These are phyloP conservation scores for Vimba vimba DNA, from an alignment of 2,113 vertebrate species.

Conservation along the genomic window DNA sequence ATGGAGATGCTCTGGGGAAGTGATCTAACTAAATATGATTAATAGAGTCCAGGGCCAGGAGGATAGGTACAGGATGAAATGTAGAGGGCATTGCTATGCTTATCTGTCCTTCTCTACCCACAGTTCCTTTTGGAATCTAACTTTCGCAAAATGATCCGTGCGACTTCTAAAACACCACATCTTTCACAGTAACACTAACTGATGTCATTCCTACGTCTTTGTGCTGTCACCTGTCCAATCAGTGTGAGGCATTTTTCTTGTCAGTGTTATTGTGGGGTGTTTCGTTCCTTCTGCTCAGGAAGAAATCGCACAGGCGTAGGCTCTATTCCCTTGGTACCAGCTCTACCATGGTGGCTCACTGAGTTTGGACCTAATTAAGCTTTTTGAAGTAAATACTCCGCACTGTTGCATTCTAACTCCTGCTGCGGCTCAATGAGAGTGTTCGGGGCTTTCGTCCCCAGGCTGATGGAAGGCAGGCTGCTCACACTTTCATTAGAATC, in stretches of 20 bases:
- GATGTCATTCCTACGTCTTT: conserved; percentile 7
- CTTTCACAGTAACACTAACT: not conserved
- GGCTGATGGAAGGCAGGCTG: conserved; percentile 36
- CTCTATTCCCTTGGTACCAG: conserved; percentile 39
- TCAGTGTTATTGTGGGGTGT: conserved; percentile 22
- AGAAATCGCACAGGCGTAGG: conserved; percentile 37
- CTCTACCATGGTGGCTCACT: conserved; percentile 48
- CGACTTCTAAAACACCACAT: not conserved
- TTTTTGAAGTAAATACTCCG: conserved; percentile 57
- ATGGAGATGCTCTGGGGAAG: conserved; percentile 50
- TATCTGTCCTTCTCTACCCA: conserved; percentile 14
- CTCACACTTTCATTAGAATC: conserved; percentile 58
- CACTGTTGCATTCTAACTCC: conserved; percentile 55
- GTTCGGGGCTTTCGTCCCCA: conserved; percentile 32
- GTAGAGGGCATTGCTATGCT: conserved; percentile 35
- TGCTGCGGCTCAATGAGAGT: conserved; percentile 41
- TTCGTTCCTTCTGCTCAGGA: conserved; percentile 25
- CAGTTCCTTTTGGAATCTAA: not conserved
- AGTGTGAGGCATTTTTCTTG: not conserved
- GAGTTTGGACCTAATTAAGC: conserved; percentile 61
- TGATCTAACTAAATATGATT: conserved; percentile 61
- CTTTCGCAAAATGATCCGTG: not conserved
- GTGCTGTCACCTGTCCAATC: conserved; percentile 13
- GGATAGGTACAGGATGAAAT: conserved; percentile 35
- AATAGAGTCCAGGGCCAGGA: conserved; percentile 50